Base-by-base conservation (phyloP, 2,113 vertebrate species). In the Cephalopholis sonnerati region DNA sequence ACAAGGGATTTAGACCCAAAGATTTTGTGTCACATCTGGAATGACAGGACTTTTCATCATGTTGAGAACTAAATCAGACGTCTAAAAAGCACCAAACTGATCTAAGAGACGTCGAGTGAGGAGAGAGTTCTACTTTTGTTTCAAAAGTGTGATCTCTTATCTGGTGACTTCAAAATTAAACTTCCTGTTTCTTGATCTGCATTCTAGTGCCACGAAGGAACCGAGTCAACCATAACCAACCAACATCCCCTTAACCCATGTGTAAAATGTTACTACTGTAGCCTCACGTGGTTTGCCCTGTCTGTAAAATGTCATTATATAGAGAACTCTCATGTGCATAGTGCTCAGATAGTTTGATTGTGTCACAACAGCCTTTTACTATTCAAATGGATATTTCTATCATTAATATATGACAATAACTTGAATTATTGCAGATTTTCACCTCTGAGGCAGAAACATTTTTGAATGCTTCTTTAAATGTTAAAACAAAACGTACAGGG, bases 101-200 rank as follows among this genome's bases (percentile, higher is more conserved):
- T 36, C 2, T 61, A 22, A 9, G 18, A 62, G 67, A 82, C 81
- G 50, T 67, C 1, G 0, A 3, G 1, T 27, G 11, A 63, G 3
- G 22, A 41, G 1, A 24, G 11, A 63, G 24, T 85, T 87, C 63
- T 77, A 44, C 36, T 79, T 85, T 71, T 84, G 5, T 55, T 68
- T 79, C 0, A 51, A 44, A 10, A 0, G 2, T 2, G 1, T 48
- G 32, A 58, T n/a, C 2, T 9, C 15, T 68, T 13, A 27, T 65
- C 12, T 80, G 12, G 48, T 0, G 13, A 15, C 2, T 12, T 46
- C 7, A 64, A 29, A 77, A 67, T 46, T 4, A 51, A 29, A 74
- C 59, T 85, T 90, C 84, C 86, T 70, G 11, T 59, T 90, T 85
- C 3, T 57, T 1, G 0, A n/a, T 15, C 29, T 69, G n/a, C 3